phyloP scores from a whole-genome alignment of 2,113 vertebrate species.

The Nesospiza acunhae region DNA sequence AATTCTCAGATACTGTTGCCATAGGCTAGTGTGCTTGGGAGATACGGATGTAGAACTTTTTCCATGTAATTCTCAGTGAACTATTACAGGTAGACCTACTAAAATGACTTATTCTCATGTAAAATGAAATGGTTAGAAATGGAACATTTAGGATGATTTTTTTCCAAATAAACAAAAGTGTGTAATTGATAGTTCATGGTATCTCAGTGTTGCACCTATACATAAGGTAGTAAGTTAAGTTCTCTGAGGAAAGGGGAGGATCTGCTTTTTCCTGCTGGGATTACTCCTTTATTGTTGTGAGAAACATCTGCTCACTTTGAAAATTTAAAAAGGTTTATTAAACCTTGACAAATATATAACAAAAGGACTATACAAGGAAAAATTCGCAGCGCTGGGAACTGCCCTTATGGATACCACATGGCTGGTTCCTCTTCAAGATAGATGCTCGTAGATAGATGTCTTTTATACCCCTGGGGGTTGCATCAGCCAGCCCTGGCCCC shows the following conservation, averaged over 20 bases:
- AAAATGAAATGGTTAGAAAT: neutral
- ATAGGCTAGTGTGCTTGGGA: neutral
- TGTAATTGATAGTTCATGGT: neutral
- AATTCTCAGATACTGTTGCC: neutral
- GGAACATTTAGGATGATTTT: neutral
- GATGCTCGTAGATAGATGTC: too few relatives aligned
- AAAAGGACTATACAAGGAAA: too few relatives aligned
- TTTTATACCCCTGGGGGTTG: too few relatives aligned
- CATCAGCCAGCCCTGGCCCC: too few relatives aligned
- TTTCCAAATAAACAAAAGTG: neutral
- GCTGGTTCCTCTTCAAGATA: too few relatives aligned
- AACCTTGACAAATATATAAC: too few relatives aligned
- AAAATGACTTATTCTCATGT: neutral
- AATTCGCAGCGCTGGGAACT: too few relatives aligned
- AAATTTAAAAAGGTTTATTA: too few relatives aligned
- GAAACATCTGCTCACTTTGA: too few relatives aligned
- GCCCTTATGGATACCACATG: too few relatives aligned
- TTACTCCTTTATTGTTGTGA: neutral
- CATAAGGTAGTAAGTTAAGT: neutral
- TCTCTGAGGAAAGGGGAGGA: neutral
- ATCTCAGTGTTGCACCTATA: neutral
- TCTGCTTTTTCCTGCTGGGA: neutral
- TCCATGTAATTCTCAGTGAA: neutral
- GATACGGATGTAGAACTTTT: accelerated
- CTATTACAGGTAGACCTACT: neutral